Base-by-base conservation (phyloP, 2,797 vertebrate species). In the Galaxias olidus region DNA sequence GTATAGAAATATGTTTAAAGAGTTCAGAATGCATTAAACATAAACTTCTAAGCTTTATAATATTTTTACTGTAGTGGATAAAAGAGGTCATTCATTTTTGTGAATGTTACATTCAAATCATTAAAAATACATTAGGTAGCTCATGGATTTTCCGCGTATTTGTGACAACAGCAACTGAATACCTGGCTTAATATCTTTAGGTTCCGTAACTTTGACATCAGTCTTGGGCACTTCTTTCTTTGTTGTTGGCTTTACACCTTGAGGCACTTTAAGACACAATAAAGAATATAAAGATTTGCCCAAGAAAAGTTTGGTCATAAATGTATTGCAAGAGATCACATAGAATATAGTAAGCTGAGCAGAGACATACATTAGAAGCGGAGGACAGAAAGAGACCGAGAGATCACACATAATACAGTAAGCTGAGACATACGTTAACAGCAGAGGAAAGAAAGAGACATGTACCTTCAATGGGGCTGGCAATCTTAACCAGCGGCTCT, bases 401-500 rank as follows among this genome's bases (percentile, higher is more conserved):
- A 1, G 58, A 4, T 77, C 20, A 76, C 13, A 76, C 0, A 75
- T 60, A 46, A 49, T 20, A n/a, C n/a, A n/a, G n/a, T n/a, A n/a
- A n/a, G n/a, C n/a, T n/a, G n/a, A n/a, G n/a, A 19, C 0, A 74
- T 8, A 14, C 10, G 9, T 43, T 65, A 59, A 76, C n/a, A n/a
- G n/a, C n/a, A n/a, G 13, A 47, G 1, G 47, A 55, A 62, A 67
- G 62, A 75, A 44, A 61, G 14, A 62, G 55, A 20, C 15, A 3
- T 40, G n/a, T 88, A 90, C 89, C 88, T 91, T 75, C 66, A 73
- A 1, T 59, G 61, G 66, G 74, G 79, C 77, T 65, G 13, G 52
- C 63, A 54, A 75, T 76, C 61, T 82, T 77, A 55, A 68, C 66
- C 42, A 72, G 13, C 1, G 73, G 41, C 46, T 86, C 80, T 77